Evolutionary conservation across 2,113 vertebrate genomes (phyloP).

Genomic region (Rutilus rutilus): DNA sequence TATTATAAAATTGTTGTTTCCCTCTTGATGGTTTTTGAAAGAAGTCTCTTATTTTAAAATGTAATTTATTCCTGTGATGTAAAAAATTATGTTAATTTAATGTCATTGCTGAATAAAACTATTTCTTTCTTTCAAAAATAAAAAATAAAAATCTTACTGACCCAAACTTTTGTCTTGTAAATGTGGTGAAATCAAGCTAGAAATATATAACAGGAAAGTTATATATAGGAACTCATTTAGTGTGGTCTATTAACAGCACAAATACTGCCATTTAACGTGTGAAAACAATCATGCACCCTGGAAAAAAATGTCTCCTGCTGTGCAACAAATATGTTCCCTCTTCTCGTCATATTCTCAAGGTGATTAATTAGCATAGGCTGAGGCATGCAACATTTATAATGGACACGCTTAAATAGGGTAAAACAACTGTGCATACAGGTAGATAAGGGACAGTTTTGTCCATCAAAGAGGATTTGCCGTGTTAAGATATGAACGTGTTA

Average conservation of each 20-base stretch:
- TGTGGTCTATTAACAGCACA: conserved; percentile 25
- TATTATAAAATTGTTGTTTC: not conserved
- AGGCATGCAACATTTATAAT: conserved; percentile 36
- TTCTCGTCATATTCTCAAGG: conserved; percentile 82
- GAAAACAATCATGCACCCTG: not conserved
- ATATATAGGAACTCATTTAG: not conserved
- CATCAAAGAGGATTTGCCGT: conserved; percentile 10
- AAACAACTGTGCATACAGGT: not conserved
- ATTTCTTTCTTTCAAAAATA: too few species aligned
- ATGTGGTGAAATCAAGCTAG: conserved; percentile 2
- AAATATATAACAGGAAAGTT: not conserved
- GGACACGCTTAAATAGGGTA: conserved; percentile 7
- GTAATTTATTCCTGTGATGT: not conserved
- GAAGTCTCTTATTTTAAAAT: not conserved
- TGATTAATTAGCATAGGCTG: conserved; percentile 84
- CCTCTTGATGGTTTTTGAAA: not conserved
- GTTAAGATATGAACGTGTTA: not conserved
- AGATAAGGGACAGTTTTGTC: conserved; percentile 27
- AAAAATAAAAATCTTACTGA: not conserved
- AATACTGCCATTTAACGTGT: conserved; percentile 6
- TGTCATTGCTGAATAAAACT: too few species aligned
- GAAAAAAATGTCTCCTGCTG: conserved; percentile 74
- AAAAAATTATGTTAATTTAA: not conserved
- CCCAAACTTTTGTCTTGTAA: not conserved
- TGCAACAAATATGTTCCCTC: conserved; percentile 84